Evolutionary conservation across 92 coral and sea anemone species (phyloP), one percentile per base, ranked within the genome.

Genomic region (Phenganax stokvisi): DNA sequence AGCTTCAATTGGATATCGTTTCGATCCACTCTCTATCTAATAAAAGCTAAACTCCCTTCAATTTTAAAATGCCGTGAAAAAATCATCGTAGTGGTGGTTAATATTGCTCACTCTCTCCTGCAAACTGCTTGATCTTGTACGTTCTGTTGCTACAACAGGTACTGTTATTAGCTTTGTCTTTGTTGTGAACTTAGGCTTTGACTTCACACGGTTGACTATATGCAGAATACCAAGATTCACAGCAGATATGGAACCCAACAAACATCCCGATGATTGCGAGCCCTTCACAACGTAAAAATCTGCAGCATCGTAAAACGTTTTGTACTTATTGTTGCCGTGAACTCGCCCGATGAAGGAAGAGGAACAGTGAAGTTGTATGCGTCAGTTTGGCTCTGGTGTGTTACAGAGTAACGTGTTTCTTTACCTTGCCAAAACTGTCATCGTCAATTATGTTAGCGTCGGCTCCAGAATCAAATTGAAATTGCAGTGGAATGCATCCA

Each of bases 11-110:
- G 25, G 25, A 20, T 20, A 20, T 20, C 25, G 25, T 20, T 72
- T 82, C 85, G 60, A 72, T 82, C 11, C 73, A 20, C 25, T 20
- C 25, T 20, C 25, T 20, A 20, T 20, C 80, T 13, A 82, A 71
- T 73, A 72, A 72, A 68, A 82, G 60, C 71, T 82, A 57, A 61
- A 82, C 85, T n/a, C 80, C 85, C 61, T 82, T 82, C 72, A 82
- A 8, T 51, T 82, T 82, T 58, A 59, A 72, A 73, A 82, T 74
- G 11, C 85, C 85, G n/a, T 73, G 85, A 63, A 82, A 82, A 72
- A 54, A 12, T 82, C 72, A 6, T 71, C 56, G 57, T 82, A 52
- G 25, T 57, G 12, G 16, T 10, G 11, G 16, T 10, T 57, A 9
- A 57, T 57, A 20, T 20, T 20, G 25, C 25, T 20, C 25, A 20